These are phyloP conservation scores for Stichodactyla mertensii DNA, from an alignment of 64 coral and sea anemone genomes.

Conservation along the genomic window DNA sequence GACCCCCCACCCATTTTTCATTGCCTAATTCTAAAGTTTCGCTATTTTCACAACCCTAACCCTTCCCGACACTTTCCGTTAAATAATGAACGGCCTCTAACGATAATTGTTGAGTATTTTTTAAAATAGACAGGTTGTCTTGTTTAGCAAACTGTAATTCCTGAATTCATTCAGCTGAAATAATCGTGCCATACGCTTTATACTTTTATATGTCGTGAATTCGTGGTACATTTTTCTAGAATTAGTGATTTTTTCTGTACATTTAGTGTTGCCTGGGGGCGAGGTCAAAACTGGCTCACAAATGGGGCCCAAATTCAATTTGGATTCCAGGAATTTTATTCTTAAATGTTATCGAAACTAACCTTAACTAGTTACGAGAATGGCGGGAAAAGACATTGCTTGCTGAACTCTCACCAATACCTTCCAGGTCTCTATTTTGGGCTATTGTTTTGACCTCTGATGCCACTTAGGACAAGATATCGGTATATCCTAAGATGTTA, in stretches of 20 bases:
- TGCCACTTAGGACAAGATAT: not conserved
- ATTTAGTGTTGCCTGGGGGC: not conserved
- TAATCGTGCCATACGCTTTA: conserved; percentile 10
- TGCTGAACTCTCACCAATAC: too few species aligned
- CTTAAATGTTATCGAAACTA: too few species aligned
- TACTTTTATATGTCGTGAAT: conserved; percentile 7
- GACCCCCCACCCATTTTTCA: too few species aligned
- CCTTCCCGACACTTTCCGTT: too few species aligned
- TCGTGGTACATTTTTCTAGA: conserved; percentile 1
- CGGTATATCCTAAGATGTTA: not conserved
- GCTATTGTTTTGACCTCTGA: not conserved
- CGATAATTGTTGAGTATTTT: not conserved
- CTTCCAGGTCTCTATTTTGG: not conserved
- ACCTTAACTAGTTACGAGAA: too few species aligned
- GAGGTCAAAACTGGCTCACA: not conserved
- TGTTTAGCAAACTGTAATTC: not conserved
- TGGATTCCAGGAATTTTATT: not conserved
- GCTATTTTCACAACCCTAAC: too few species aligned
- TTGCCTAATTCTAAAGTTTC: too few species aligned
- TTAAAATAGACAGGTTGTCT: not conserved
- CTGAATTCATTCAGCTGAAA: not conserved
- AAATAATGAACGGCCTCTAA: not conserved
- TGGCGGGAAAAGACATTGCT: too few species aligned
- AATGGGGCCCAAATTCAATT: not conserved
- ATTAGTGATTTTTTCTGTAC: not conserved